These are phyloP conservation scores for Pollachius pollachius DNA, from an alignment of 2,113 vertebrate species.

Conservation along the genomic window DNA sequence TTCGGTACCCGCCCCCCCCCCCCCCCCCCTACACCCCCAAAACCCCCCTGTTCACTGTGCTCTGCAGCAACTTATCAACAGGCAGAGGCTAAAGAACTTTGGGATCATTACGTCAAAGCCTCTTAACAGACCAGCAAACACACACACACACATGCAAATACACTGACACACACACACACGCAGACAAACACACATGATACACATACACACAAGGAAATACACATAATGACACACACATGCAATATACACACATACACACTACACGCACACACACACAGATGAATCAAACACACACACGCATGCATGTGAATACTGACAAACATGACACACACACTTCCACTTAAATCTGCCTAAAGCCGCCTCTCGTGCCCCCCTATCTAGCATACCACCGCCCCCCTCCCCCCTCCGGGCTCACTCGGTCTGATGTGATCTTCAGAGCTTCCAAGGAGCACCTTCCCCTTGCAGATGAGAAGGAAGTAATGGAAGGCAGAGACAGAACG, in stretches of 20 bases:
- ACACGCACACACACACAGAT: too few relatives aligned
- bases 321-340: conserved; percentile 3
- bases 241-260: conserved; percentile 27
- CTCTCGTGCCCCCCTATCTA: too few relatives aligned
- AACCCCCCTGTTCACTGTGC: conserved; percentile 54
- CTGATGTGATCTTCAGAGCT: conserved; percentile 36
- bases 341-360: too few relatives aligned
- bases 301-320: conserved; percentile 7
- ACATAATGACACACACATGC: conserved; percentile 3
- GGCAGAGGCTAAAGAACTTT: conserved; percentile 65
- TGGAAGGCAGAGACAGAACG: too few relatives aligned
- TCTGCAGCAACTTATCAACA: conserved; percentile 77
- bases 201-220: too few relatives aligned
- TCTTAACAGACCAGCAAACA: conserved; percentile 20
- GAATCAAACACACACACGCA: too few relatives aligned
- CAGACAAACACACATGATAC: too few relatives aligned
- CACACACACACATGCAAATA: background rate
- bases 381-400: background rate
- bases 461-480: conserved; percentile 6
- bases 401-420: conserved; percentile 26
- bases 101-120: conserved; percentile 67
- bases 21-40: background rate
- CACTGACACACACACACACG: conserved; percentile 3
- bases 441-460: background rate
- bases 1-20: conserved; percentile 45